Evolutionary conservation across 2,888 invertebrate genomes (phyloP).

Genomic region (Caenorhabditis wallacei): DNA sequence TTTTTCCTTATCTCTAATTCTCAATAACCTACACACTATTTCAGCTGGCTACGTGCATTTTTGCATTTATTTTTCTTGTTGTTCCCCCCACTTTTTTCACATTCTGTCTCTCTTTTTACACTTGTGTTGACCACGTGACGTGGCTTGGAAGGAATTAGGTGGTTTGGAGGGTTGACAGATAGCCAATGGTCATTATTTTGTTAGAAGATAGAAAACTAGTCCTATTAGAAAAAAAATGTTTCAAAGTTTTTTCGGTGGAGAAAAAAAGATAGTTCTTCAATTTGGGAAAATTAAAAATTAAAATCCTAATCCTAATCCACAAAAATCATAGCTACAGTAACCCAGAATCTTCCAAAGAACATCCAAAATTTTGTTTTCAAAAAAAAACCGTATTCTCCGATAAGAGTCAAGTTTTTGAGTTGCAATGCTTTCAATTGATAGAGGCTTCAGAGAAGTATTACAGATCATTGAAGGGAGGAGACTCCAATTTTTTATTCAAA

Average conservation of each 20-base stretch:
- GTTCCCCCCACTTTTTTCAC: no score
- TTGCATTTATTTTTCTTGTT: neutral
- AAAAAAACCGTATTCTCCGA: neutral
- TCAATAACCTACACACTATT: neutral
- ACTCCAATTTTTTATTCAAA: neutral
- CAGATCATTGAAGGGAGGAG: neutral
- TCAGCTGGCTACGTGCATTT: neutral
- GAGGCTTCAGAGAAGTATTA: neutral
- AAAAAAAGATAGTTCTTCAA: no score
- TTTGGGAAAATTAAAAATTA: no score
- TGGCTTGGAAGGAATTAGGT: neutral
- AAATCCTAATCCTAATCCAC: no score
- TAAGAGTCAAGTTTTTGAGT: neutral
- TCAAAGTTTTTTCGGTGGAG: constrained; percentile 1
- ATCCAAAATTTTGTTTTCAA: neutral
- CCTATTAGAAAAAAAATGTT: neutral
- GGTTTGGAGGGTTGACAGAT: neutral
- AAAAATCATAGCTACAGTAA: no score
- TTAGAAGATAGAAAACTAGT: neutral
- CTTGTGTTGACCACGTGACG: neutral
- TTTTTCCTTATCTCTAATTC: neutral
- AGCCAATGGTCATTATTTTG: constrained; percentile 4
- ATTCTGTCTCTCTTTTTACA: neutral
- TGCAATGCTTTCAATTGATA: neutral
- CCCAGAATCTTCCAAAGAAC: neutral